These are phyloP conservation scores for Beris morrisii DNA, from an alignment of 2,888 invertebrate genomes.

Conservation along the genomic window DNA sequence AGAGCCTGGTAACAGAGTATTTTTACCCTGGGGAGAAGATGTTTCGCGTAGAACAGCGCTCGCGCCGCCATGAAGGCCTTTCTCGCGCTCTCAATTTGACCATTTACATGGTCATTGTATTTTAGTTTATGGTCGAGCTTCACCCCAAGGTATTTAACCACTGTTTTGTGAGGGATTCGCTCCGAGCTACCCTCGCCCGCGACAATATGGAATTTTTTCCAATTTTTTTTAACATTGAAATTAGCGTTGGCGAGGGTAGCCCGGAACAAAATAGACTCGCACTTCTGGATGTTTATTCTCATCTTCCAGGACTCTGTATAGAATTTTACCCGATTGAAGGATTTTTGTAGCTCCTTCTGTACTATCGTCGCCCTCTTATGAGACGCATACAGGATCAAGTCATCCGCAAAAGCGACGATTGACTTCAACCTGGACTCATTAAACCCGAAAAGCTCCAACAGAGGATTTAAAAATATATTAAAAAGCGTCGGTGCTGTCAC, in stretches of 20 bases:
- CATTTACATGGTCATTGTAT: too few species aligned
- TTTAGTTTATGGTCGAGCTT: too few species aligned
- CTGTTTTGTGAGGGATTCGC: conserved; percentile 3
- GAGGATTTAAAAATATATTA: background rate
- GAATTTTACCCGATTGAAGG: background rate
- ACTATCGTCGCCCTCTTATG: background rate
- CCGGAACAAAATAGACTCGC: background rate
- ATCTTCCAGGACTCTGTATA: conserved; percentile 6
- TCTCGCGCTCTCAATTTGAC: too few species aligned
- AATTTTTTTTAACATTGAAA: background rate
- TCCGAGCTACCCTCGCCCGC: too few species aligned
- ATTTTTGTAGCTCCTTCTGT: background rate
- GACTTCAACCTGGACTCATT: too few species aligned
- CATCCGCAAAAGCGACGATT: too few species aligned
- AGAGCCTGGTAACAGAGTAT: conserved; percentile 4
- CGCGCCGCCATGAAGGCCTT: too few species aligned
- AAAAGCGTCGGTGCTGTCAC: conserved; percentile 10
- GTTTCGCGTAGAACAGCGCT: too few species aligned
- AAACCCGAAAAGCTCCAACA: too few species aligned
- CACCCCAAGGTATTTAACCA: background rate
- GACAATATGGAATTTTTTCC: background rate
- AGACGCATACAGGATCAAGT: too few species aligned
- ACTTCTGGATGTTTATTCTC: too few species aligned
- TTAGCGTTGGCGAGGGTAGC: background rate
- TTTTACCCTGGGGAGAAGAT: background rate